Percentiles rank a stretch among this genome's conserved stretches.
Evolutionary conservation across 2,888 invertebrate genomes (phyloP).

Genomic region (Papilio demoleus): DNA sequence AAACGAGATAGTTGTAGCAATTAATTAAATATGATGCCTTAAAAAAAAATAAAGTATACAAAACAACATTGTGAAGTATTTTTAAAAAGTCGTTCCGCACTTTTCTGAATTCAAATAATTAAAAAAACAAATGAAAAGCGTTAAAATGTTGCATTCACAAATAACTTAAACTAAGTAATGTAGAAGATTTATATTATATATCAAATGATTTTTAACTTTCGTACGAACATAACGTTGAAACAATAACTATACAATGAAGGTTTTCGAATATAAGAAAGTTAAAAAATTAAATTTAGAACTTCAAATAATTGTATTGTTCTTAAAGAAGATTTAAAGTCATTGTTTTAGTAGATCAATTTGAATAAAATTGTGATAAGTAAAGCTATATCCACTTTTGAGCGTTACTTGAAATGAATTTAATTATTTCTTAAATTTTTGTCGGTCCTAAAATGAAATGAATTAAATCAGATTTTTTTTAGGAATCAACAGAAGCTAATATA

Average conservation of each 20-base stretch:
- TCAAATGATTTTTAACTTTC: neutral
- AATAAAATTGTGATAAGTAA: too few species aligned
- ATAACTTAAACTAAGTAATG: neutral
- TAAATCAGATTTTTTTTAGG: neutral
- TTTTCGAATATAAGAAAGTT: neutral
- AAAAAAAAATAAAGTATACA: neutral
- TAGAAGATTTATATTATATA: neutral
- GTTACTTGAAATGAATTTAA: neutral
- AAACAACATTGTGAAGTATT: neutral
- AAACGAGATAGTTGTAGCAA: neutral
- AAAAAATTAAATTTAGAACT: neutral
- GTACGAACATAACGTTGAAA: too few species aligned
- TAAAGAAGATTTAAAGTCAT: neutral
- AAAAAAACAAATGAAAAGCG: neutral
- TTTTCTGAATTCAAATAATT: neutral
- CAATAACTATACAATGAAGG: neutral
- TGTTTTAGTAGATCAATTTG: neutral
- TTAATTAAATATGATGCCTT: neutral
- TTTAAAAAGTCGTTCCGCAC: conserved; percentile 9
- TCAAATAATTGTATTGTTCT: neutral
- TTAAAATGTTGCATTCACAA: neutral
- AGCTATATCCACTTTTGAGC: too few species aligned
- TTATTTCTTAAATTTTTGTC: neutral
- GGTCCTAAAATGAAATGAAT: neutral
- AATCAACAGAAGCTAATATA: too few species aligned